Evolutionary conservation across 2,888 invertebrate genomes (phyloP), one percentile per base, ranked within the genome.

Genomic region (Leucophenga maculata): DNA sequence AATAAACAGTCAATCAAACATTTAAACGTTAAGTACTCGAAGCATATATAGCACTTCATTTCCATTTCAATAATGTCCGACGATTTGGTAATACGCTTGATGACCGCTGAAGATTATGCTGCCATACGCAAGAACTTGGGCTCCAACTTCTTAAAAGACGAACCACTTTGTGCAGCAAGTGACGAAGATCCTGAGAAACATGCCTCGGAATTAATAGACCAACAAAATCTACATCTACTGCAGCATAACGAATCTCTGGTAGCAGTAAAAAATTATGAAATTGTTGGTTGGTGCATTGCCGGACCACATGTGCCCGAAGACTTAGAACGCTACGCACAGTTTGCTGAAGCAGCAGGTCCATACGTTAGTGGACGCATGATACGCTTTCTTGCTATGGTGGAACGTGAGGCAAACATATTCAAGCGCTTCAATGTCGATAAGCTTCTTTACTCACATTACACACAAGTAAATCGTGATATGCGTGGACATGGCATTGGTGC

Each of bases 401-500:
- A 32, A 39, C 16, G 2, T 14, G 60, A 39, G 2, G 39, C 60
- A 9, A 74, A 85, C 66, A 70, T 85, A 2, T 84, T 69, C 69
- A 44, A 79, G 46, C 78, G 71, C 6, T 84, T 75, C 26, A 72
- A 74, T 2, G 67, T 83, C 1, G 59, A 73, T 1, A 79, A 75
- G 22, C 65, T 77, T 0, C 64, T 85, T 8, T 84, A 83, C 69
- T 78, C 82, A 0, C 80, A 84, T 64, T 74, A 77, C 0, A 71
- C 84, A n/a, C 77, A 69, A 57, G 83, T 83, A 8, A 73, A 76
- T 70, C 69, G 67, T 14, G 48, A 75, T 0, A 76, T 75, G 70
- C 74, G 85, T 20, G 85, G 85, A 14, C 76, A 75, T 16, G 78
- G 78, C 0, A 70, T 86, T 13, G 85, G 86, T 11, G 3, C 74